These are phyloP conservation scores for Belonocnema kinseyi DNA, from an alignment of 1,140 invertebrate species.

Conservation along the genomic window DNA sequence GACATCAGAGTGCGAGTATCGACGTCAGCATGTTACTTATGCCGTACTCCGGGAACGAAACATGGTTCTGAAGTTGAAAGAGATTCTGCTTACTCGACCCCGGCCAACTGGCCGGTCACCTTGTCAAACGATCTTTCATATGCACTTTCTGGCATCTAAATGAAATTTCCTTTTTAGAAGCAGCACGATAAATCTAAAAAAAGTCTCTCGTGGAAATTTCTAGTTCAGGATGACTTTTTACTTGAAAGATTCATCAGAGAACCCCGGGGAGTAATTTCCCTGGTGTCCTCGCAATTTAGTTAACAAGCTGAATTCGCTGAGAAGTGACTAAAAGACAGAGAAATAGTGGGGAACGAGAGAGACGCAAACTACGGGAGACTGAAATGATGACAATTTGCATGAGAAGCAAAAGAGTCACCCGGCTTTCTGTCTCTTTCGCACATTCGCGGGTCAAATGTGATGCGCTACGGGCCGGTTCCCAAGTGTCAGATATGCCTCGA, in stretches of 20 bases:
- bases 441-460: conserved; percentile 52
- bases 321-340: conserved; percentile 47
- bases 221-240: neutral
- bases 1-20: conserved; percentile 54
- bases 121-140: conserved; percentile 14
- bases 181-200: neutral
- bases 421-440: conserved; percentile 55
- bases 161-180: neutral
- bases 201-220: neutral
- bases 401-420: conserved; percentile 67
- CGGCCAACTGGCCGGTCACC: conserved; percentile 13
- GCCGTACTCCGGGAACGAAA: conserved; percentile 35
- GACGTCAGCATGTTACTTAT: conserved; percentile 56
- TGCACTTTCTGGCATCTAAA: neutral
- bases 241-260: conserved; percentile 24
- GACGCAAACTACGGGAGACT: conserved; percentile 43
- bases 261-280: conserved; percentile 2
- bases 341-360: conserved; percentile 51
- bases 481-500: conserved; percentile 72
- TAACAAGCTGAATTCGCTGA: conserved; percentile 42
- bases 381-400: conserved; percentile 69
- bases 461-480: conserved; percentile 68
- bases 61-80: conserved; percentile 13
- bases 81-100: conserved; percentile 24
- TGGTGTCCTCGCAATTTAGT: conserved; percentile 37